Evolutionary conservation across 2,888 invertebrate species (phyloP), one percentile per base, ranked within the genome.

Genomic region (Nowickia ferox): DNA sequence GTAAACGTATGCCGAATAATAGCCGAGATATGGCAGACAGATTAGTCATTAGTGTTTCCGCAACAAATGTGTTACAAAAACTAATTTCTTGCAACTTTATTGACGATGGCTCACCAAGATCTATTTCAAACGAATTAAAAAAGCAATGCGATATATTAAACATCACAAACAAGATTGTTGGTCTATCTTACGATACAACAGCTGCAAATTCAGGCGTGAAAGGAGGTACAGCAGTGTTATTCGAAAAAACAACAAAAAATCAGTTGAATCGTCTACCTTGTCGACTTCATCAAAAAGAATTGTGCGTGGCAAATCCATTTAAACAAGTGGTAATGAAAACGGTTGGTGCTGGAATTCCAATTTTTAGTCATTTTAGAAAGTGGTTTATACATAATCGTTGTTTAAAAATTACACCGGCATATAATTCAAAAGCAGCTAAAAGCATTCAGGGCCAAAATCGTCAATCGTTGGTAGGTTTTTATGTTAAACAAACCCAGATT

Each of bases 141-240:
- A 46, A 46, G 42, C 63, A 65, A 19, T 65, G 63, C 15, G 44
- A 51, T n/a, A 30, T 10, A 15, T 38, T 68, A 30, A 51, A 68
- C 15, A 68, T 68, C 48, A 68, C 68, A 51, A 68, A 68, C 38
- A 68, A 51, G 13, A 68, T 68, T 51, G 68, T 51, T 68, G 68
- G 68, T 13, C 30, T 68, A 22, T 68, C 68, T 30, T 68, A 68
- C 22, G 68, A 68, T 51, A 68, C 51, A 68, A 68, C 68, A 30
- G 68, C 51, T 48, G 51, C 30, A 30, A 68, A 68, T 68, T 68
- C 48, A 22, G 51, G 68, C 19, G 30, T 15, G 22, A 68, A 68
- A 48, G 51, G 65, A 44, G 46, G 65, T 65, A 46, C 65, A 19
- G 65, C 22, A 65, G 46, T 46, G 44, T 46, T 65, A 44, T 65